phyloP scores from a whole-genome alignment of 2,888 invertebrate species.

The Protophormia terraenovae region DNA sequence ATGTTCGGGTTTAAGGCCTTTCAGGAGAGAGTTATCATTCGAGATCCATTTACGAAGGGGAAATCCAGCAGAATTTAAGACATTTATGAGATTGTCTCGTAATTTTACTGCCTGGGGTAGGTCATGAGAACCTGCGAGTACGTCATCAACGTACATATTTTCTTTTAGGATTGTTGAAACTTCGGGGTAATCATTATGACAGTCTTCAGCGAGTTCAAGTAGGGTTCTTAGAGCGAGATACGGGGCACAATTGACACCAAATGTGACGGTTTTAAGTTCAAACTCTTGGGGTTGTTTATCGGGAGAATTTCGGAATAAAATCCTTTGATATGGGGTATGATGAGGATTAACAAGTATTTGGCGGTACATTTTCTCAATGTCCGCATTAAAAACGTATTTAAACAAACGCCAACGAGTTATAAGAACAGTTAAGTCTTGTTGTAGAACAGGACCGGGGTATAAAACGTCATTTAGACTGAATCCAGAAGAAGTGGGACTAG shows the following conservation, averaged over 20 bases:
- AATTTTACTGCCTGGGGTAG: not conserved
- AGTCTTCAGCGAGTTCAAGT: not conserved
- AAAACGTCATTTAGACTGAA: slow-evolving; percentile 37
- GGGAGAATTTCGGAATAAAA: no score
- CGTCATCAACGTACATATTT: not conserved
- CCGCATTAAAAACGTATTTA: no score
- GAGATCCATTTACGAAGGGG: not conserved
- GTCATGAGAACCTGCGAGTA: not conserved
- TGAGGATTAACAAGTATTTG: no score
- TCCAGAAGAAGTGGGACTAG: slow-evolving; percentile 34
- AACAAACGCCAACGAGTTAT: no score
- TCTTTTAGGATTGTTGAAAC: no score
- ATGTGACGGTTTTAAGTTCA: not conserved
- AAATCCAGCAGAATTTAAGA: not conserved
- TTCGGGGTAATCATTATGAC: not conserved
- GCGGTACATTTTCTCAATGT: no score
- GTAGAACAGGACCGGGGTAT: not conserved
- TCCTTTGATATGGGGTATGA: no score
- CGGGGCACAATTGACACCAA: no score
- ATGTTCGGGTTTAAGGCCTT: not conserved
- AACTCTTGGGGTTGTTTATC: no score
- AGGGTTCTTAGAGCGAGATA: not conserved
- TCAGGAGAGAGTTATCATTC: not conserved
- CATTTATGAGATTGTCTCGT: not conserved
- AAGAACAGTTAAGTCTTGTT: no score